phyloP scores from a whole-genome alignment of 2,113 vertebrate genomes.

The Stictonetta naevosa region DNA sequence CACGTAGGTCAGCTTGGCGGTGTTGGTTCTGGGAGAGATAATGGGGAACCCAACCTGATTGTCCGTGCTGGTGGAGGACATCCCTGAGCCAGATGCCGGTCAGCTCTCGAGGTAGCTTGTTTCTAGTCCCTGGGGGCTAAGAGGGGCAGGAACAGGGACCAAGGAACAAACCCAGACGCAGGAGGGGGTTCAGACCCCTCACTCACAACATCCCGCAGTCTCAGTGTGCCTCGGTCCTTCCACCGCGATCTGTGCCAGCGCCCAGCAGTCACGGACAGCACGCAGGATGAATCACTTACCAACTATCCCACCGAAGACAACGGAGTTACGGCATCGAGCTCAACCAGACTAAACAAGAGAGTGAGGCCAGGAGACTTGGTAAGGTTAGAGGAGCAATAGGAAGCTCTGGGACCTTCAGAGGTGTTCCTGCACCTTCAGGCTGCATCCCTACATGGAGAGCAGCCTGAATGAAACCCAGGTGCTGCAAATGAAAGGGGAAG shows the following conservation, averaged over 20 bases:
- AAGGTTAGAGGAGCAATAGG: background rate
- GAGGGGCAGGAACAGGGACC: background rate
- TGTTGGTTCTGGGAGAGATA: background rate
- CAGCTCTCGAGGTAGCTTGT: background rate
- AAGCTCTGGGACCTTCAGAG: background rate
- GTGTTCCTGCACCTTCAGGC: background rate
- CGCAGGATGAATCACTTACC: slow-evolving; percentile 12
- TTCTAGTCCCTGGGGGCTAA: background rate
- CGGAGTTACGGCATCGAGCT: background rate
- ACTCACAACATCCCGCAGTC: background rate
- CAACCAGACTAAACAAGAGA: slow-evolving; percentile 48
- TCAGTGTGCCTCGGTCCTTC: slow-evolving; percentile 24
- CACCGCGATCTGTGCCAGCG: background rate
- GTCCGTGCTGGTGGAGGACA: background rate
- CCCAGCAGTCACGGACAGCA: background rate
- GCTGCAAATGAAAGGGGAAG: background rate
- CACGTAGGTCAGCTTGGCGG: fast-evolving
- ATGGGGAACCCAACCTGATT: background rate
- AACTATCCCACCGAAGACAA: background rate
- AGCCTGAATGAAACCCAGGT: background rate
- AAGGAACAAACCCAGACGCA: background rate
- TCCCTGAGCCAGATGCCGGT: background rate
- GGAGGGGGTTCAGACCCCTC: background rate
- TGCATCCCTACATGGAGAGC: background rate
- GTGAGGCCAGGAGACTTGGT: background rate